These are phyloP conservation scores for Periophthalmodon schlosseri DNA, from an alignment of 2,113 vertebrate genomes.

Conservation along the genomic window DNA sequence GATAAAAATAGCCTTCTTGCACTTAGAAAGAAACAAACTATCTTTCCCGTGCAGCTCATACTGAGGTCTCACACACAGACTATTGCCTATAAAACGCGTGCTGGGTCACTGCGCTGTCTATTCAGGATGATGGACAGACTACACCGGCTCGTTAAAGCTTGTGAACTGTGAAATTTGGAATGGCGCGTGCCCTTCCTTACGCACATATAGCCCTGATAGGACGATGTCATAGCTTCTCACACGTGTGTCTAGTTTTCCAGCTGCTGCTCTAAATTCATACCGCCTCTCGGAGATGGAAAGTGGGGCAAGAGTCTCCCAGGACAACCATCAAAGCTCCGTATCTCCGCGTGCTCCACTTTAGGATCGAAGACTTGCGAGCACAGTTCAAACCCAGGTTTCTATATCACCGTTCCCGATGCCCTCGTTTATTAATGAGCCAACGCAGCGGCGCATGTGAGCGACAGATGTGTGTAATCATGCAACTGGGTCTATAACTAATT, in stretches of 20 bases:
- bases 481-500: constrained; percentile 29
- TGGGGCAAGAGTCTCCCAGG: constrained; percentile 70
- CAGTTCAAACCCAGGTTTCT: constrained; percentile 50
- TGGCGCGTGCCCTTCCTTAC: constrained; percentile 13
- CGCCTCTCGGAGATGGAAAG: constrained; percentile 51
- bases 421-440: constrained; percentile 32
- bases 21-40: constrained; percentile 8
- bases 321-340: constrained; percentile 55
- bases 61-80: constrained; percentile 17
- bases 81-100: constrained; percentile 6
- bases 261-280: constrained; percentile 55
- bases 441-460: constrained; percentile 22
- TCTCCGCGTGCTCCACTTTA: constrained; percentile 41
- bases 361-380: constrained; percentile 23
- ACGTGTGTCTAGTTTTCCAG: constrained; percentile 55
- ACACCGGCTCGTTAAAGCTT: constrained; percentile 65
- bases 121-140: constrained; percentile 59
- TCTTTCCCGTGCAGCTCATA: not conserved
- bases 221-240: constrained; percentile 32
- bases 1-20: constrained; percentile 43
- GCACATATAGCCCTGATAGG: constrained; percentile 7
- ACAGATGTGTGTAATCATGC: constrained; percentile 31
- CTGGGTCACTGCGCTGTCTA: constrained; percentile 33
- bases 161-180: constrained; percentile 69
- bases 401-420: constrained; percentile 15